Evolutionary conservation across 2,113 vertebrate genomes (phyloP), one percentile per base, ranked within the genome.

Genomic region (Scomber scombrus): DNA sequence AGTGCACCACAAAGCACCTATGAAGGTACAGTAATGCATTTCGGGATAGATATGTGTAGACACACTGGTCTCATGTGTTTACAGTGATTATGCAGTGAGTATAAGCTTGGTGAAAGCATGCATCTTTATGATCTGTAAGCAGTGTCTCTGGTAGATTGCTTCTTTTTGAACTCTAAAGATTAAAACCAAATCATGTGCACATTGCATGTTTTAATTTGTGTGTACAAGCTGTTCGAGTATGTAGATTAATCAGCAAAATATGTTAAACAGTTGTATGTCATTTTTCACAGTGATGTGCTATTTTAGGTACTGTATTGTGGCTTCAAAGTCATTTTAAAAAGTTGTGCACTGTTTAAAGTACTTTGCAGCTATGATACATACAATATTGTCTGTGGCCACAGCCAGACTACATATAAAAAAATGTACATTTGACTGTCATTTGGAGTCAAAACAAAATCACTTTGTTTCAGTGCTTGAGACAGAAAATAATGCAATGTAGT

Each of bases 381-480:
- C 50, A 31, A 65, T 45, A 56, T 23, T 60, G 34, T 71, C 26
- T 75, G 15, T 60, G 60, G 73, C 81, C 73, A 78, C 84, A 88
- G 84, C 83, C 85, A 76, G 83, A 64, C 60, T 56, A 51, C 13
- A 49, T 47, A 16, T 9, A 12, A 57, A 61, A 57, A 78, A 21
- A 3, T 26, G 11, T 78, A 68, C 47, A 13, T 82, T 67, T 82
- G 84, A 89, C 82, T 81, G 75, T 87, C 60, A 84, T 79, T 50
- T 19, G 14, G 85, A 72, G 21, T 75, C 21, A 65, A 52, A 85
- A 76, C 31, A 75, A 68, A 65, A 54, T 75, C 19, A 40, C 16
- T 46, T 77, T 77, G 14, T 87, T 78, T 64, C 74, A 85, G 54
- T 80, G 85, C 77, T 93, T 90, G 80, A 86, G 64, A 87, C 55